Conservation (phyloP, 2,113 vertebrate species). For the Ageneiosus marmoratus region DNA sequence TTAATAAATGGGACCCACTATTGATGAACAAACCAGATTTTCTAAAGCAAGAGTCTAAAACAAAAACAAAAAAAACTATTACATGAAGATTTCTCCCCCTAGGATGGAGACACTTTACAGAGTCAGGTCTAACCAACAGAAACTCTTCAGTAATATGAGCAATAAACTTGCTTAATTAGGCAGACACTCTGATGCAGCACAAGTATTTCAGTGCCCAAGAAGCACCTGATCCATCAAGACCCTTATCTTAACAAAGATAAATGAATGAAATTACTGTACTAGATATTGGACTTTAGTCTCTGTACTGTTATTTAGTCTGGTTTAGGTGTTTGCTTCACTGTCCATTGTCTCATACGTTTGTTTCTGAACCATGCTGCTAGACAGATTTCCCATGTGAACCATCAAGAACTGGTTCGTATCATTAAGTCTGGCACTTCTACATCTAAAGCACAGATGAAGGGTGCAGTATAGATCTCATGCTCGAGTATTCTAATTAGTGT, state of each 20-base stretch:
- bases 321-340: neutral
- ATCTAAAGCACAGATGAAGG: conserved; percentile 26
- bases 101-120: neutral
- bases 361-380: neutral
- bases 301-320: neutral
- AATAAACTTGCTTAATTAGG: neutral
- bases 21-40: neutral
- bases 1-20: neutral
- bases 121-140: neutral
- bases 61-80: neutral
- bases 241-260: neutral
- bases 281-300: neutral
- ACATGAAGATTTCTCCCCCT: neutral
- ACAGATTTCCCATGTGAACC: conserved; percentile 4
- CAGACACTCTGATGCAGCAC: neutral
- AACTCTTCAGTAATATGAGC: neutral
- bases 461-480: conserved; percentile 4
- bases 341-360: neutral
- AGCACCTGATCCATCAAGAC: neutral
- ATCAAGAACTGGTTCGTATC: neutral
- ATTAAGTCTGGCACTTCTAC: neutral
- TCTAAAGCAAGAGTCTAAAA: neutral
- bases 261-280: neutral
- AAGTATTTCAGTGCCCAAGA: neutral
- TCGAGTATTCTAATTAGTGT: conserved; percentile 23